These are phyloP conservation scores for Phoenoteleia sp. DNA, from an alignment of 2,888 invertebrate genomes.

Conservation along the genomic window DNA sequence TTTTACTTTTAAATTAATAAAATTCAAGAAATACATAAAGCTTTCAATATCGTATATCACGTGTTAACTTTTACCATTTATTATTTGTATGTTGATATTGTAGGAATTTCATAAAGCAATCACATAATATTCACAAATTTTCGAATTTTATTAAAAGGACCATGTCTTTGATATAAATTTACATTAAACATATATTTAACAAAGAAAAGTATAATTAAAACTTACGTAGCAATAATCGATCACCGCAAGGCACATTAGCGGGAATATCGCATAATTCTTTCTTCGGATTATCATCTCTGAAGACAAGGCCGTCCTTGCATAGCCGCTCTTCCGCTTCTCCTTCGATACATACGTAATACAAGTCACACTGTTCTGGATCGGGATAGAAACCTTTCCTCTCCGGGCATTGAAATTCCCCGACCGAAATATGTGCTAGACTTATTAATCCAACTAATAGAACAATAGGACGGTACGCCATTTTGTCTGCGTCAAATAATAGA, in stretches of 20 bases:
- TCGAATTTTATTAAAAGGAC: too few relatives aligned
- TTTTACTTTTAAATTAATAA: too few relatives aligned
- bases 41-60: too few relatives aligned
- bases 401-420: conserved; percentile 89
- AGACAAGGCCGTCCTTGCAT: conserved; percentile 93
- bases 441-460: conserved; percentile 32
- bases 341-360: conserved; percentile 91
- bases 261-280: conserved; percentile 93
- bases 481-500: conserved; percentile 18
- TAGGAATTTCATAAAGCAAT: too few relatives aligned
- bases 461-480: conserved; percentile 35
- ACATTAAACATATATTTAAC: too few relatives aligned
- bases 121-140: too few relatives aligned
- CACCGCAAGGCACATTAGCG: conserved; percentile 92
- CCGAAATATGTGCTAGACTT: conserved; percentile 42
- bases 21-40: too few relatives aligned
- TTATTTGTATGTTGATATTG: too few relatives aligned
- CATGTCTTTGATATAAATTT: too few relatives aligned
- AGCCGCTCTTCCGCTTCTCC: conserved; percentile 90
- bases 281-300: conserved; percentile 91
- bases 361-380: conserved; percentile 92
- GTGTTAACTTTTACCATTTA: too few relatives aligned
- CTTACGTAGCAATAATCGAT: conserved; percentile 92
- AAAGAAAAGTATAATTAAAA: conserved; percentile 78
- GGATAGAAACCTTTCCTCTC: conserved; percentile 92